Conservation (phyloP, 1,140 invertebrate species). For the Latrodectus geometricus region DNA sequence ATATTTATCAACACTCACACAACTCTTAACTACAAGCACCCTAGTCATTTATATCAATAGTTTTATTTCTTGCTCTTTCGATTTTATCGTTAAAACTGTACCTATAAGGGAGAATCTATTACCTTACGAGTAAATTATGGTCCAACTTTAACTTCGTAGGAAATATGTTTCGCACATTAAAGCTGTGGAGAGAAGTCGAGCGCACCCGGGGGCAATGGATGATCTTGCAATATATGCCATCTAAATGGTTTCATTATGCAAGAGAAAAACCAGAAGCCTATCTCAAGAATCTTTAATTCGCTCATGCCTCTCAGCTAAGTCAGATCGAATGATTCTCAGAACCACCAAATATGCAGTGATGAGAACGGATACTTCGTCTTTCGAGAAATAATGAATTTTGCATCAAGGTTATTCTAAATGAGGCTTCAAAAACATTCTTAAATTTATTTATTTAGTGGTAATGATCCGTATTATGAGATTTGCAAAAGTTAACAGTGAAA, state of each 20-base stretch:
- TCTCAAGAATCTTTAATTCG: constrained; percentile 14
- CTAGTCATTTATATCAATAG: not conserved
- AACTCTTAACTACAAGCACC: not conserved
- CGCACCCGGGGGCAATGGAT: constrained; percentile 16
- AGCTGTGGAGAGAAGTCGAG: not conserved
- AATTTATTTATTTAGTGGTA: no score
- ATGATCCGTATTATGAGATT: no score
- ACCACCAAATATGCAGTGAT: not conserved
- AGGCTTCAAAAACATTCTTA: no score
- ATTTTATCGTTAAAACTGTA: not conserved
- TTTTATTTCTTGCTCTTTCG: not conserved
- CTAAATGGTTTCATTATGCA: constrained; percentile 40
- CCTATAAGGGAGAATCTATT: not conserved
- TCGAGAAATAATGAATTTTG: constrained; percentile 37
- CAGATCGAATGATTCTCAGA: not conserved
- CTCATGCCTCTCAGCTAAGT: not conserved
- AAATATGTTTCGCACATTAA: not conserved
- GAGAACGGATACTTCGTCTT: not conserved
- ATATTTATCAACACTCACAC: not conserved
- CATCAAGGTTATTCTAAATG: not conserved
- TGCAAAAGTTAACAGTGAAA: no score
- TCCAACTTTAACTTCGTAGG: constrained; percentile 1
- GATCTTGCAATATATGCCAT: constrained; percentile 59
- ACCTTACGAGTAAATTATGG: not conserved
- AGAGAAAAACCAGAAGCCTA: constrained; percentile 35